Percentiles rank a stretch among this genome's conserved stretches.
Conservation (phyloP, 2,888 invertebrate genomes). For the Drosophila conformis region DNA sequence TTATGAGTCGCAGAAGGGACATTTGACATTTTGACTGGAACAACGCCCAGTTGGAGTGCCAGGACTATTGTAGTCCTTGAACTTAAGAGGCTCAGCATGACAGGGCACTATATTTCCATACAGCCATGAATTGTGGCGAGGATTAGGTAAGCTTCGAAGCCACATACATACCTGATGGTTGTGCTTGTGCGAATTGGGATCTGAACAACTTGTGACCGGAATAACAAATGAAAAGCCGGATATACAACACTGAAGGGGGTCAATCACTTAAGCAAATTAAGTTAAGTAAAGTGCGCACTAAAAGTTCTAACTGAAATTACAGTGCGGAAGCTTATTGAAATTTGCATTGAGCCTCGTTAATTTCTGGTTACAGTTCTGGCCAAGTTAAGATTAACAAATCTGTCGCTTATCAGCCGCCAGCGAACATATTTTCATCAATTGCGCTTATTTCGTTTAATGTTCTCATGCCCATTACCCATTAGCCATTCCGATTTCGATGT, state of each 20-base stretch:
- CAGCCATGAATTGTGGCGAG: background rate
- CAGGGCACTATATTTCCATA: conserved; percentile 39
- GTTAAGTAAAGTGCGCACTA: conserved; percentile 21
- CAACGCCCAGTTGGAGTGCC: conserved; percentile 47
- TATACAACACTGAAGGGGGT: conserved; percentile 12
- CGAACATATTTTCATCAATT: conserved; percentile 50
- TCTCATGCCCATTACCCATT: conserved; percentile 12
- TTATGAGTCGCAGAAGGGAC: conserved; percentile 16
- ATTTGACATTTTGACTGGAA: conserved; percentile 38
- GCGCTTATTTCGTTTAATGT: conserved; percentile 15
- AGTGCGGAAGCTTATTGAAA: conserved; percentile 34
- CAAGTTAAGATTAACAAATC: conserved; percentile 26
- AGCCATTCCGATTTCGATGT: conserved; percentile 6
- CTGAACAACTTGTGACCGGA: conserved; percentile 10
- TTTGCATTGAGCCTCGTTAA: conserved; percentile 30
- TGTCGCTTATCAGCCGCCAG: conserved; percentile 49
- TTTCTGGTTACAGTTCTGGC: conserved; percentile 19
- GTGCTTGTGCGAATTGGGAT: background rate
- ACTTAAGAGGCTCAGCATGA: conserved; percentile 56
- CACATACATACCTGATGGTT: background rate
- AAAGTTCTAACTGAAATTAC: conserved; percentile 6
- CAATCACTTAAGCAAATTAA: conserved; percentile 57
- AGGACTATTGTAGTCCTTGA: conserved; percentile 50
- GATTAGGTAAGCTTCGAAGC: conserved; percentile 18
- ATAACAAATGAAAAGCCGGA: conserved; percentile 49